Conservation (phyloP, 2,888 invertebrate genomes). For the Machimus atricapillus region DNA sequence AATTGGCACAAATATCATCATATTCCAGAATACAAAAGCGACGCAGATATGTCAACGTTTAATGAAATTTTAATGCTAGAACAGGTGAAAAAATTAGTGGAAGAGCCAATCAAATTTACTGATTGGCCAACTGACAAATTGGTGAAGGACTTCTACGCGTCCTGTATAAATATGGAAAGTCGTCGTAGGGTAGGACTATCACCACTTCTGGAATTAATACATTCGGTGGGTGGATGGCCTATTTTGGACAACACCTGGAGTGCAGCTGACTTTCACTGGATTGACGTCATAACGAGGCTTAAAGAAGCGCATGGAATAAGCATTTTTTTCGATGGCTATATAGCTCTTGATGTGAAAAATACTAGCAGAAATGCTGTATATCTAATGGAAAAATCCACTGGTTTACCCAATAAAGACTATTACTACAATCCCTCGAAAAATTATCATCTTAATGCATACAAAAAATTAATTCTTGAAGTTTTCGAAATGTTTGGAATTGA, state of each 20-base stretch:
- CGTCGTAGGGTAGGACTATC: neutral
- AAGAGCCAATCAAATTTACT: neutral
- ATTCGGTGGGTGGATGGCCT: slow-evolving; percentile 20
- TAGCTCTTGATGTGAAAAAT: neutral
- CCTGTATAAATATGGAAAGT: neutral
- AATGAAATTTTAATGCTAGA: neutral
- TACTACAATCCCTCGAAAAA: neutral
- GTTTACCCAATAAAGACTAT: slow-evolving; percentile 2
- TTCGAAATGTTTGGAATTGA: slow-evolving; percentile 16
- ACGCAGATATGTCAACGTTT: neutral
- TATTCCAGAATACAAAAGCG: neutral
- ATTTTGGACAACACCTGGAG: slow-evolving; percentile 23
- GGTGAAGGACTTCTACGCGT: neutral
- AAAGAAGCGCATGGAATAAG: slow-evolving; percentile 3
- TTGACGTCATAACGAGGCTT: neutral
- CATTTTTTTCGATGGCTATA: neutral
- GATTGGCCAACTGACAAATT: neutral
- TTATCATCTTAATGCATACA: neutral
- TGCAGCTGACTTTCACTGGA: slow-evolving; percentile 11
- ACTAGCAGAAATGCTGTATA: neutral
- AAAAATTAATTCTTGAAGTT: neutral
- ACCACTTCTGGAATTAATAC: slow-evolving; percentile 23
- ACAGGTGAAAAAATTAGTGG: neutral
- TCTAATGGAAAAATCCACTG: neutral
- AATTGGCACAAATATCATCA: slow-evolving; percentile 3